Evolutionary conservation across 2,797 vertebrate species (phyloP).

Genomic region (Sebastes reedi): DNA sequence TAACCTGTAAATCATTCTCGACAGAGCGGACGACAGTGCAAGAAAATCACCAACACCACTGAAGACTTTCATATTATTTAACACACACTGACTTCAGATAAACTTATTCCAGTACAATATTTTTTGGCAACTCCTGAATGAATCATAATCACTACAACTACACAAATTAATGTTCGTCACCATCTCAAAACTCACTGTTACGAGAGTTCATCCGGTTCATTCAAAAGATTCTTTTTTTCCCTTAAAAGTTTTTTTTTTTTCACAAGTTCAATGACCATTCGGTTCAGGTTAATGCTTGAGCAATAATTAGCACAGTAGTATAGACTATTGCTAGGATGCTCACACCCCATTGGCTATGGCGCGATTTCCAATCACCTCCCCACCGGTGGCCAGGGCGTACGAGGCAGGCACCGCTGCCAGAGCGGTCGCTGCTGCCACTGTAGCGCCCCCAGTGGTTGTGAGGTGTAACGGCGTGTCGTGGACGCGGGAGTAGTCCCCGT

Average conservation of each 20-base stretch:
- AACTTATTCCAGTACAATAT: conserved; percentile 54
- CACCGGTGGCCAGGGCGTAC: conserved; percentile 75
- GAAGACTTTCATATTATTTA: conserved; percentile 37
- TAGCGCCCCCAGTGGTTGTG: conserved; percentile 79
- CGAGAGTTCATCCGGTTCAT: conserved; percentile 51
- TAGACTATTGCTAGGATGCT: conserved; percentile 75
- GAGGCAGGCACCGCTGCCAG: conserved; percentile 85
- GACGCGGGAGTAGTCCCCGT: conserved; percentile 94
- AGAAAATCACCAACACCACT: conserved; percentile 35
- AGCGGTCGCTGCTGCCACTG: conserved; percentile 85
- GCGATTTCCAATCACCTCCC: conserved; percentile 84
- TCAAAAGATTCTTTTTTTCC: conserved; percentile 26
- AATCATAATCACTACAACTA: conserved; percentile 66
- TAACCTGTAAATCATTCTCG: neutral
- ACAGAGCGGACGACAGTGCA: conserved; percentile 9
- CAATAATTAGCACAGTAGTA: conserved; percentile 33
- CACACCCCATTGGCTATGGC: conserved; percentile 89
- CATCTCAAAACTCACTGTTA: conserved; percentile 24
- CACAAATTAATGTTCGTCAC: conserved; percentile 36
- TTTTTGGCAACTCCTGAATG: conserved; percentile 79
- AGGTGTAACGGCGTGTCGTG: conserved; percentile 85
- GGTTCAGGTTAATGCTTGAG: conserved; percentile 27
- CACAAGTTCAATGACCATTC: conserved; percentile 11
- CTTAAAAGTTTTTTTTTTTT: conserved; percentile 13
- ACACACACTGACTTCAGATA: conserved; percentile 51